A percentile compares a stretch with the other conserved stretches of the same genome.
These are phyloP conservation scores for Punctoribates punctum DNA, from an alignment of 2,888 invertebrate genomes.

Conservation along the genomic window DNA sequence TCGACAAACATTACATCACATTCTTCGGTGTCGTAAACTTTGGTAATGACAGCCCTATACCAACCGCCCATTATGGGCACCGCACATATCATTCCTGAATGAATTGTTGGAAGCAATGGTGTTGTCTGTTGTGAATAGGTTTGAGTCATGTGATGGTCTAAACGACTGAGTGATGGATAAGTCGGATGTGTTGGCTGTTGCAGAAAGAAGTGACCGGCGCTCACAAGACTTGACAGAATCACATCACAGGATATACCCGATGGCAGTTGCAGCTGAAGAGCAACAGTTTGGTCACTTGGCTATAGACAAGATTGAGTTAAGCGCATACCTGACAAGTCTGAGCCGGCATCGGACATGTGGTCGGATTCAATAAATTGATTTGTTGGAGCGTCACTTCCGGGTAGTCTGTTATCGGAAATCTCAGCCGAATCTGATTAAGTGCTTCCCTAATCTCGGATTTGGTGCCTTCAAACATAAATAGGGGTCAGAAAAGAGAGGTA, in stretches of 20 bases:
- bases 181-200: conserved; percentile 94
- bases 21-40: conserved; percentile 66
- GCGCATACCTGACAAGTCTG: conserved; percentile 60
- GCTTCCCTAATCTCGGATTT: conserved; percentile 75
- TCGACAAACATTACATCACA: conserved; percentile 86
- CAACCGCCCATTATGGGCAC: conserved; percentile 78
- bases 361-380: conserved; percentile 54
- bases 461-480: conserved; percentile 59
- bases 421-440: conserved; percentile 74
- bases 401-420: conserved; percentile 75
- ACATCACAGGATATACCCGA: conserved; percentile 92
- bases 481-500: conserved; percentile 3
- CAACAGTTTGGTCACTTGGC: background rate
- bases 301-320: too few relatives aligned
- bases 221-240: conserved; percentile 77
- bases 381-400: conserved; percentile 71
- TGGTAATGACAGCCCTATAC: conserved; percentile 80
- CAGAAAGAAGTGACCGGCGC: conserved; percentile 84
- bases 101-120: conserved; percentile 45
- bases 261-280: conserved; percentile 70
- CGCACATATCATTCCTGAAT: conserved; percentile 74
- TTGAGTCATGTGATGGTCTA: conserved; percentile 73
- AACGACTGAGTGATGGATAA: conserved; percentile 73
- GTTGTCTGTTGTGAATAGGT: conserved; percentile 61
- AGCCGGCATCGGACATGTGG: conserved; percentile 57